phyloP scores from a whole-genome alignment of 2,797 vertebrate genomes.

The Sparidentex hasta region DNA sequence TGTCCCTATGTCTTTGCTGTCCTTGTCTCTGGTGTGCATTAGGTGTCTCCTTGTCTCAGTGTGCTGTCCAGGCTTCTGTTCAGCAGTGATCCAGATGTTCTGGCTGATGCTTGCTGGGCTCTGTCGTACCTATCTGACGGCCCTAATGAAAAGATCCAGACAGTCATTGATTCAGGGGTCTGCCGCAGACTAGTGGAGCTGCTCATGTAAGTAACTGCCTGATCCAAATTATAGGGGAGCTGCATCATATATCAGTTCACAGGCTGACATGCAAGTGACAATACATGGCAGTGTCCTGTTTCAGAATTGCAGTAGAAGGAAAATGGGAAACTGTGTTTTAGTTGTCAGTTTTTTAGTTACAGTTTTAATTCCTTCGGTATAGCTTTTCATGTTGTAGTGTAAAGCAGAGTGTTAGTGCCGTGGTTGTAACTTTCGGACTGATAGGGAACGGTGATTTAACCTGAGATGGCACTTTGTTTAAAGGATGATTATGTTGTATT shows the following conservation, averaged over 20 bases:
- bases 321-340: too few relatives aligned
- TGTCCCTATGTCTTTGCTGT: background rate
- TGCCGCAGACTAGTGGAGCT: constrained; percentile 93
- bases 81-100: constrained; percentile 92
- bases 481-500: background rate
- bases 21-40: constrained; percentile 20
- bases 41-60: constrained; percentile 93
- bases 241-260: background rate
- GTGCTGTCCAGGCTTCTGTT: constrained; percentile 92
- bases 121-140: constrained; percentile 94
- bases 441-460: background rate
- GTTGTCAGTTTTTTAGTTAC: too few relatives aligned
- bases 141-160: constrained; percentile 94
- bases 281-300: too few relatives aligned
- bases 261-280: too few relatives aligned
- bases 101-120: constrained; percentile 95
- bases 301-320: background rate
- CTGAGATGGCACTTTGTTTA: background rate
- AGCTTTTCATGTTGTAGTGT: background rate
- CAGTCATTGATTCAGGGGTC: constrained; percentile 94
- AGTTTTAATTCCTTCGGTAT: background rate
- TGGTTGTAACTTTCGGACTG: background rate
- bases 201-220: constrained; percentile 87
- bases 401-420: background rate
- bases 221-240: background rate